phyloP scores from a whole-genome alignment of 23 tunicate species.

The Trididemnum nubilum region DNA sequence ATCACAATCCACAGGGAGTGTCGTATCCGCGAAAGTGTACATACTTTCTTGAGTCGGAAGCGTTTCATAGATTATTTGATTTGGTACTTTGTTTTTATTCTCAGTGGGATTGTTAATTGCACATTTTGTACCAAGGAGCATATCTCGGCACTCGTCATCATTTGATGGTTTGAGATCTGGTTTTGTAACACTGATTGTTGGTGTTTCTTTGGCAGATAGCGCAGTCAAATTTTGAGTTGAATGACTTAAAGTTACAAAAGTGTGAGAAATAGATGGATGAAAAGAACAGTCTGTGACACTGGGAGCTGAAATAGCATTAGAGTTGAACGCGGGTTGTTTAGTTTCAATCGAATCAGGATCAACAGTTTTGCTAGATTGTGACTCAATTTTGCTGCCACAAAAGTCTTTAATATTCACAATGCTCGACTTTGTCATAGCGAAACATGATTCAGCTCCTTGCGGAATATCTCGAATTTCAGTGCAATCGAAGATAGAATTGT shows the following conservation, averaged over 20 bases:
- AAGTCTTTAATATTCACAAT: background rate
- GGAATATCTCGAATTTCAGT: background rate
- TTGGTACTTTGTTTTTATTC: background rate
- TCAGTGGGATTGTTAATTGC: background rate
- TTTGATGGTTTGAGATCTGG: too few species aligned
- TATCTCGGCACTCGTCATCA: background rate
- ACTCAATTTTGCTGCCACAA: background rate
- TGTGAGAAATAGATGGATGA: background rate
- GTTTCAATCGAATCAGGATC: too few species aligned
- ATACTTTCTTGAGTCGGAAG: background rate
- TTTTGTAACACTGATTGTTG: too few species aligned
- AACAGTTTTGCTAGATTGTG: background rate
- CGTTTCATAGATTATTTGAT: background rate
- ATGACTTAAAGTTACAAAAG: background rate
- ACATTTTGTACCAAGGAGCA: background rate
- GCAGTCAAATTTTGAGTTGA: background rate
- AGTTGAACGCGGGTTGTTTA: background rate
- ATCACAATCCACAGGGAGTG: constrained; percentile 1
- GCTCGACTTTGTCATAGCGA: background rate
- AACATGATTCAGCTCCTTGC: too few species aligned
- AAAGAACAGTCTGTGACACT: too few species aligned
- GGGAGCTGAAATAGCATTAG: background rate
- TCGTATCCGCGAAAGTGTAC: constrained; percentile 36
- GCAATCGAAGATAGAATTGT: background rate
- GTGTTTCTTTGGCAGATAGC: too few species aligned